Base-by-base conservation (phyloP, 1,140 invertebrate species). In the Lasioglossum albipes region DNA sequence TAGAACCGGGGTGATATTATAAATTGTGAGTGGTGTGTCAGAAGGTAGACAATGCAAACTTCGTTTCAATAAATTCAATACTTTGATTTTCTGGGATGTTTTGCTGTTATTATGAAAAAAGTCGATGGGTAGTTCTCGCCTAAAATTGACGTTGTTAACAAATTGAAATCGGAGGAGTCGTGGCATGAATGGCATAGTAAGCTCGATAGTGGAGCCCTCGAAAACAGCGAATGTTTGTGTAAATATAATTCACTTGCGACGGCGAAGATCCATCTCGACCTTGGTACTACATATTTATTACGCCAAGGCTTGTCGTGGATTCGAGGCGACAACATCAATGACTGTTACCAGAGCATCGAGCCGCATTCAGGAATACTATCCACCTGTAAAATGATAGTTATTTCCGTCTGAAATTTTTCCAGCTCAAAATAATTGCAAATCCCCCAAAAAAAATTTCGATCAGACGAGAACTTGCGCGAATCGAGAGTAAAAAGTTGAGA, bases 131-230 rank as follows among this genome's bases (percentile, higher is more conserved):
- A 36, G 4, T 36, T 36, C 2, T 36, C 31, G 31, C 4, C 2
- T 36, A 36, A 36, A 36, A 2, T 57, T 4, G 9, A 2, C 2
- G 10, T 2, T 9, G 10, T 31, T 45, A n/a, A 20, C 7, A 6
- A 73, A 64, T 49, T 31, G 3, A 20, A 2, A 64, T 6, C 62
- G 41, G 2, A 0, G 6, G 41, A 31, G 20, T 13, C 31, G 18
- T n/a, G n/a, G 22, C 36, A 68, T 68, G n/a, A 61, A 68, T 68
- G 74, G 57, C 13, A 22, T 61, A 45, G n/a, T 68, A 61, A n/a
- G n/a, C 59, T 12, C 20, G 2, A 42, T 22, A 65, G 72, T 75
- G 42, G 73, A 52, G 36, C 31, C 2, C 31, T 6, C 6, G 49
- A 75, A n/a, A 59, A 22, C 20, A 7, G 9, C 13, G 2, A 1